Conservation (phyloP, 2,888 invertebrate species). For the Drosophila paranaensis region DNA sequence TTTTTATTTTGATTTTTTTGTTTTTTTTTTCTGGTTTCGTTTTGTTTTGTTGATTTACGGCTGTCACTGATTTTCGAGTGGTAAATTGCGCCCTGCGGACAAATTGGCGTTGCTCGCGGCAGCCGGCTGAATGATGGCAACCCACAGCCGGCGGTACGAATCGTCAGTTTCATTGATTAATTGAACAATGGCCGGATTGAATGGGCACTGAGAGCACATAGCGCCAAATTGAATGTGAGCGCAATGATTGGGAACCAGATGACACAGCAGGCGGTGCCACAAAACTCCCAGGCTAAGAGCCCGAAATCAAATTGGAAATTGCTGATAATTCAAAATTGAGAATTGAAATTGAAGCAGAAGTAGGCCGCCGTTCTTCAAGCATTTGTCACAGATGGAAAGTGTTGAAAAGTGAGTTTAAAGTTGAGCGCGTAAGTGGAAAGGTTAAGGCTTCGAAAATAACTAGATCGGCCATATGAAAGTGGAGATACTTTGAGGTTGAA, state of each 20-base stretch:
- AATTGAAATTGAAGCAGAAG: conserved; percentile 18
- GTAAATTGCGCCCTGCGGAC: conserved; percentile 58
- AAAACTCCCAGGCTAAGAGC: background rate
- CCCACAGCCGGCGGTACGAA: conserved; percentile 46
- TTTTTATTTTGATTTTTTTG: no score
- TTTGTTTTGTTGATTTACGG: conserved; percentile 47
- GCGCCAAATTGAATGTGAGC: conserved; percentile 42
- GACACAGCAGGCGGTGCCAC: conserved; percentile 63
- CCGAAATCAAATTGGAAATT: conserved; percentile 19
- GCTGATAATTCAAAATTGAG: conserved; percentile 11
- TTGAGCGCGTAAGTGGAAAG: background rate
- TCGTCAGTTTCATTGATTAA: conserved; percentile 55
- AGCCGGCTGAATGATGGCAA: conserved; percentile 27
- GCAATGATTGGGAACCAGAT: conserved; percentile 40
- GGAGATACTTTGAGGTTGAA: background rate
- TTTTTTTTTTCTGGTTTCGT: background rate
- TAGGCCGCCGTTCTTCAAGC: conserved; percentile 2
- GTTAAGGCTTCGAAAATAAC: background rate
- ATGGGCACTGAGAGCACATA: conserved; percentile 25
- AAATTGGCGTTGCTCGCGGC: conserved; percentile 42
- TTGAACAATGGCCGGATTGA: conserved; percentile 40
- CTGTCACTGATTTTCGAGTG: conserved; percentile 49
- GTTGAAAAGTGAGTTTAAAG: conserved; percentile 13
- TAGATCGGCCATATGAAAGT: background rate
- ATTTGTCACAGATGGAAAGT: conserved; percentile 29